Conservation (phyloP, 2,113 vertebrate genomes). For the Atractosteus spatula region DNA sequence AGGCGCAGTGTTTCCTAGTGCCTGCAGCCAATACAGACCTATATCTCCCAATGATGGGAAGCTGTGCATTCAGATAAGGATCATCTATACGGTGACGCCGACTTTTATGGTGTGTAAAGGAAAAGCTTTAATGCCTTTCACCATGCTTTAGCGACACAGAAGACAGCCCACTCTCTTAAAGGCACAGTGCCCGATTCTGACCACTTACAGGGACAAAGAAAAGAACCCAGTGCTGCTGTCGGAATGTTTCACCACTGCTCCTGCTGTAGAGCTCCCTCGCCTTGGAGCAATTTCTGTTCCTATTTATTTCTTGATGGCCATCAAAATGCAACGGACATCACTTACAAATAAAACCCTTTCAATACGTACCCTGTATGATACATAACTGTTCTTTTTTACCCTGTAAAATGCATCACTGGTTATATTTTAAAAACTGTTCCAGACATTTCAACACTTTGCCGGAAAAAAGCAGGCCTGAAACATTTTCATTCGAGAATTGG, state of each 20-base stretch:
- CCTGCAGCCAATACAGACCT: slow-evolving; percentile 4
- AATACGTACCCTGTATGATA: no score
- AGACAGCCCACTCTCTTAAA: slow-evolving; percentile 10
- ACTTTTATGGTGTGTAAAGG: slow-evolving; percentile 21
- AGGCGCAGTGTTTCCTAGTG: background rate
- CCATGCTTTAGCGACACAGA: background rate
- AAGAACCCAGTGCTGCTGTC: slow-evolving; percentile 18
- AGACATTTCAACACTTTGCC: no score
- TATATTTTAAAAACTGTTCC: no score
- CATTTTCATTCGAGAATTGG: no score
- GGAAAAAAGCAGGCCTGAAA: no score
- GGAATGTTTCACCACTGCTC: slow-evolving; percentile 4
- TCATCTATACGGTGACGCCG: background rate
- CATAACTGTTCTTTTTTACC: no score
- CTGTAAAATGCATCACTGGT: no score
- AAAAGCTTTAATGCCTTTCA: slow-evolving; percentile 17
- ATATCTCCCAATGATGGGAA: slow-evolving; percentile 22
- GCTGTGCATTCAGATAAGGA: background rate
- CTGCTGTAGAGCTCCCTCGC: background rate
- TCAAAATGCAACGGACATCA: slow-evolving; percentile 7
- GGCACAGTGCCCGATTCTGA: background rate
- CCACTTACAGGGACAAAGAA: background rate
- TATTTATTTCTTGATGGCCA: slow-evolving; percentile 8
- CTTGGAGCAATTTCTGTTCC: slow-evolving; percentile 9
- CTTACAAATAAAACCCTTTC: background rate